These are phyloP conservation scores for Vipera latastei DNA, from an alignment of 2,797 vertebrate genomes.

Conservation along the genomic window DNA sequence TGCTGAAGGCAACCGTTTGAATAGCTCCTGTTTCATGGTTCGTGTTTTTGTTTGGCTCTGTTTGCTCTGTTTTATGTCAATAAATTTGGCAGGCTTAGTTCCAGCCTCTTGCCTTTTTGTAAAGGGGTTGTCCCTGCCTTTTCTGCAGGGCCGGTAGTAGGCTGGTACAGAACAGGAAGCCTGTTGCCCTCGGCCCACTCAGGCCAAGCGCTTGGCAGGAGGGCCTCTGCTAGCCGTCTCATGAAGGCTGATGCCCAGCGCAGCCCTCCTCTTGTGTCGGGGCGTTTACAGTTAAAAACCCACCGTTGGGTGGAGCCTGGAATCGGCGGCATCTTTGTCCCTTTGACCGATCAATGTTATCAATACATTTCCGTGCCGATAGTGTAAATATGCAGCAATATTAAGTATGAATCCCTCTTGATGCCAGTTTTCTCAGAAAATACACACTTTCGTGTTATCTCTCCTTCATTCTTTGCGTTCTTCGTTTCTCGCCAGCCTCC, in stretches of 20 bases:
- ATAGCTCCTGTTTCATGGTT: too few species aligned
- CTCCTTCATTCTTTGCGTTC: background rate
- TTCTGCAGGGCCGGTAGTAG: too few species aligned
- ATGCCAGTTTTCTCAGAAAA: background rate
- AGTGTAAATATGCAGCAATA: background rate
- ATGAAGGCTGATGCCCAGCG: background rate
- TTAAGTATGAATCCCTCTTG: background rate
- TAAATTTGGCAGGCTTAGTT: too few species aligned
- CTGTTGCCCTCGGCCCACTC: background rate
- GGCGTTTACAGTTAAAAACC: background rate
- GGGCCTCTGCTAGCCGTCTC: background rate
- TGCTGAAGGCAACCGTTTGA: too few species aligned
- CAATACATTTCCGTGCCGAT: background rate
- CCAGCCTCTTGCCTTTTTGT: too few species aligned
- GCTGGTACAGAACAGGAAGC: background rate
- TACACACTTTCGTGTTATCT: conserved; percentile 11
- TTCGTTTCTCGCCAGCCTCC: conserved; percentile 63
- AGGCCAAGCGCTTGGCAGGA: background rate
- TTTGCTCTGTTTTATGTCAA: too few species aligned
- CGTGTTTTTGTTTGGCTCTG: too few species aligned
- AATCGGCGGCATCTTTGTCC: background rate
- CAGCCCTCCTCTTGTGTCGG: background rate
- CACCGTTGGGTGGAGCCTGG: background rate
- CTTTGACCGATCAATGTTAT: background rate
- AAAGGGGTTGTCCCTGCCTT: too few species aligned